Percentiles rank a stretch among this genome's conserved stretches.
Evolutionary conservation across 2,888 invertebrate species (phyloP).

Genomic region (Piscicola geometra): DNA sequence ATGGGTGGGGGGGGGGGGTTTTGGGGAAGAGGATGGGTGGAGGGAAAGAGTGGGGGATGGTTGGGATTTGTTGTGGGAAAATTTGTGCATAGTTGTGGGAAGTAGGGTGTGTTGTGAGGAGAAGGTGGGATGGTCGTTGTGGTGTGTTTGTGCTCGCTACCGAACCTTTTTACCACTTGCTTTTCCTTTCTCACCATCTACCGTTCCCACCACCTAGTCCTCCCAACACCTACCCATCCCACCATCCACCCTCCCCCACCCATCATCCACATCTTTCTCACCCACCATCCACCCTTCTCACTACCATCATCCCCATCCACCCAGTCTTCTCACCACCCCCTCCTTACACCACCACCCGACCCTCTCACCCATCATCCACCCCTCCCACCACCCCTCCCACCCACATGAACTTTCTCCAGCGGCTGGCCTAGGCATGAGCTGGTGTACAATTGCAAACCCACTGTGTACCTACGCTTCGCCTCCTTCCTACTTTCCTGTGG

Average conservation of each 20-base stretch:
- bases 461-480: slow-evolving; percentile 81
- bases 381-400: slow-evolving; percentile 44
- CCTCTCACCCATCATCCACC: too few species aligned
- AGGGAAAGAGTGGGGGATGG: not conserved
- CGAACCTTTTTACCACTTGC: not conserved
- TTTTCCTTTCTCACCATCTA: too few species aligned
- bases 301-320: too few species aligned
- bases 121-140: not conserved
- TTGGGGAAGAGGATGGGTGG: not conserved
- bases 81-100: not conserved
- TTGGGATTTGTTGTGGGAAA: too few species aligned
- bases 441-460: slow-evolving; percentile 84
- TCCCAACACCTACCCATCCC: not conserved
- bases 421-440: slow-evolving; percentile 89
- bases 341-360: too few species aligned
- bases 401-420: slow-evolving; percentile 80
- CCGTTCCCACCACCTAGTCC: not conserved
- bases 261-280: too few species aligned
- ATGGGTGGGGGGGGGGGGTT: slow-evolving; percentile 64
- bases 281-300: too few species aligned
- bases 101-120: too few species aligned
- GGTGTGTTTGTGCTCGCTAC: not conserved
- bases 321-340: too few species aligned
- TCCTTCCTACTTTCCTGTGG: slow-evolving; percentile 79
- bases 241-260: too few species aligned